Percentiles rank a stretch among this genome's conserved stretches.
Evolutionary conservation across 2,888 invertebrate species (phyloP).

Genomic region (Aphodius granarius): DNA sequence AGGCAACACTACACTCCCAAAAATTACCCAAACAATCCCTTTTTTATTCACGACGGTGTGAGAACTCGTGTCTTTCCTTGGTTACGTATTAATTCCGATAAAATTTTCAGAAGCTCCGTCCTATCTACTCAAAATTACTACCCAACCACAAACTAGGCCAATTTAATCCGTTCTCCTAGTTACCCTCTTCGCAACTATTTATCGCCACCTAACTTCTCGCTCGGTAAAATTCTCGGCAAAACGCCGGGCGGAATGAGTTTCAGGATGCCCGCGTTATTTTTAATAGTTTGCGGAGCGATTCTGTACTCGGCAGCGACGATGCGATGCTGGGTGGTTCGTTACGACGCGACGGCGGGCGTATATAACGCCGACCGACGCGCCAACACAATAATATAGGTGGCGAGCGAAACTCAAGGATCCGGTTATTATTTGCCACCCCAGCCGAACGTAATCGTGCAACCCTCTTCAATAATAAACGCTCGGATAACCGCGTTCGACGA

Average conservation of each 20-base stretch:
- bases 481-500: background rate
- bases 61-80: too few species aligned
- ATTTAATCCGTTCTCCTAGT: background rate
- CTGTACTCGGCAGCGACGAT: background rate
- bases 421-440: background rate
- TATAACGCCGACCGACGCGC: background rate
- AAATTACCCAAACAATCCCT: too few species aligned
- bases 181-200: background rate
- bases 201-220: background rate
- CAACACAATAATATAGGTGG: background rate
- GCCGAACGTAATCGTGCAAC: background rate
- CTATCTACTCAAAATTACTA: background rate
- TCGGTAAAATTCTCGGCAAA: background rate
- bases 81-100: too few species aligned
- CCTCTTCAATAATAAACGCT: background rate
- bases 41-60: too few species aligned
- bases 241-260: background rate
- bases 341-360: too few species aligned
- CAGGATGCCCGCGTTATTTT: background rate
- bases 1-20: constrained; percentile 7
- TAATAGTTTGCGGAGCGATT: background rate
- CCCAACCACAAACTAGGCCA: background rate
- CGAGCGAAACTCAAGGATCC: background rate
- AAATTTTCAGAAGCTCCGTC: background rate
- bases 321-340: too few species aligned